phyloP scores from a whole-genome alignment of 30 jellyfish, hydroid and myxozoan genomes.

The Thelohanellus kitauei region DNA sequence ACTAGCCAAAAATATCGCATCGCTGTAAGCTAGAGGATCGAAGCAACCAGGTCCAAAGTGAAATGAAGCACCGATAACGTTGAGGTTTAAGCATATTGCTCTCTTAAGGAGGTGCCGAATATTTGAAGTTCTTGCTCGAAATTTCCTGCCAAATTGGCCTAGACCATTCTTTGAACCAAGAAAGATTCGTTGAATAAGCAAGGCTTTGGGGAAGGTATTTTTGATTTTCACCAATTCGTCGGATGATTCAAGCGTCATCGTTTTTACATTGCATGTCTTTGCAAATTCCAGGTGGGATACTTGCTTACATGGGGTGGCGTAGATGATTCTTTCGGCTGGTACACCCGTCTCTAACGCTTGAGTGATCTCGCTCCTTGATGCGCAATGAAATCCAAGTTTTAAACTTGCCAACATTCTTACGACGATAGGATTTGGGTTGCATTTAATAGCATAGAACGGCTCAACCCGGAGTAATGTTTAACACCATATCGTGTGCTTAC shows the following conservation, averaged over 20 bases:
- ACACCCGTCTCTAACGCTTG: constrained; percentile 35
- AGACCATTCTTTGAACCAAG: not conserved
- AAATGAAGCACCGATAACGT: constrained; percentile 64
- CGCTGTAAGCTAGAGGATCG: constrained; percentile 25
- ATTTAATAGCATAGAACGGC: constrained; percentile 78
- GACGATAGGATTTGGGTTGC: constrained; percentile 58
- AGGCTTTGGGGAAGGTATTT: not conserved
- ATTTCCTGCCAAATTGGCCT: constrained; percentile 24
- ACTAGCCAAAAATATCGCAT: constrained; percentile 24
- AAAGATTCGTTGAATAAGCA: not conserved
- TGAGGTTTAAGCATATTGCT: constrained; percentile 33
- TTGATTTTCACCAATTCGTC: not conserved
- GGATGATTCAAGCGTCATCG: not conserved
- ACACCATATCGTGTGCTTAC: constrained; percentile 18
- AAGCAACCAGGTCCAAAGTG: constrained; percentile 87
- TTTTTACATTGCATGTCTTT: not conserved
- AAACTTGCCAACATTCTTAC: constrained; percentile 15
- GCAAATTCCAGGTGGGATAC: constrained; percentile 27
- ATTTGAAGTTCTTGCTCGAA: constrained; percentile 21
- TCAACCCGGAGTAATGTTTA: constrained; percentile 22
- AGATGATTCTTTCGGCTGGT: constrained; percentile 45
- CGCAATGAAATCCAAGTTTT: constrained; percentile 77
- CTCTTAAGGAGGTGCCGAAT: constrained; percentile 15
- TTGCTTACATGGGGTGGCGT: constrained; percentile 80
- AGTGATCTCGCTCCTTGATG: constrained; percentile 40